A percentile compares a stretch with the other conserved stretches of the same genome.
These are phyloP conservation scores for Berghia stephanieae DNA, from an alignment of 1,140 invertebrate species.

Conservation along the genomic window DNA sequence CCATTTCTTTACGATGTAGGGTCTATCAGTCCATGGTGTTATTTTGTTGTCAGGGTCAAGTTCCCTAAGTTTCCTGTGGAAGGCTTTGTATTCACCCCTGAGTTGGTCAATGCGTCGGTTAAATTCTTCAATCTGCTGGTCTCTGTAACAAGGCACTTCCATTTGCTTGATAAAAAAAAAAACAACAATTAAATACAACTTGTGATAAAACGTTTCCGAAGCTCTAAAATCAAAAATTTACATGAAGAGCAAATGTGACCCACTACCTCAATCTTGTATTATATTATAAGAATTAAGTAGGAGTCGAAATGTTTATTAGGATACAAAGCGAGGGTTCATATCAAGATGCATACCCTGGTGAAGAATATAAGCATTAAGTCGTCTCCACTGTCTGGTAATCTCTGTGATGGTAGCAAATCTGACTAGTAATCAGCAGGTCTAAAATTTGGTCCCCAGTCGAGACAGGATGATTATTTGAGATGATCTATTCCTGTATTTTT, in stretches of 20 bases:
- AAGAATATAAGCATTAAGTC: too few relatives aligned
- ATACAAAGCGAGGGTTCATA: too few relatives aligned
- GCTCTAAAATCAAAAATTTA: not conserved
- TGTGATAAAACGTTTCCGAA: not conserved
- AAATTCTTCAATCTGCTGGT: slow-evolving; percentile 52
- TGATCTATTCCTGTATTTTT: too few relatives aligned
- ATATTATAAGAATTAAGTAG: too few relatives aligned
- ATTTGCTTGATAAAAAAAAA: slow-evolving; percentile 50
- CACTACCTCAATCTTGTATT: not conserved
- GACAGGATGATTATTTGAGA: too few relatives aligned
- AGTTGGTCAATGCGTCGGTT: slow-evolving; percentile 44
- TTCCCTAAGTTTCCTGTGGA: slow-evolving; percentile 47
- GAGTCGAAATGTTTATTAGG: too few relatives aligned
- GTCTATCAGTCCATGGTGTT: slow-evolving; percentile 55
- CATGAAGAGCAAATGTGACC: too few relatives aligned
- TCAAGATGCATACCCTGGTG: too few relatives aligned
- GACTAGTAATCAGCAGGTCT: too few relatives aligned
- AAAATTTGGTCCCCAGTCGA: too few relatives aligned
- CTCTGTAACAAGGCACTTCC: slow-evolving; percentile 57
- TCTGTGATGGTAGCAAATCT: too few relatives aligned
- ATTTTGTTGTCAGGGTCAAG: slow-evolving; percentile 43
- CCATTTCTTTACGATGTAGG: slow-evolving; percentile 36
- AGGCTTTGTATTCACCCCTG: slow-evolving; percentile 54
- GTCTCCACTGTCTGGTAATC: too few relatives aligned
- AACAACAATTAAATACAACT: not conserved